Evolutionary conservation across 1,140 invertebrate genomes (phyloP).

Genomic region (Ptiloglossa arizonensis): DNA sequence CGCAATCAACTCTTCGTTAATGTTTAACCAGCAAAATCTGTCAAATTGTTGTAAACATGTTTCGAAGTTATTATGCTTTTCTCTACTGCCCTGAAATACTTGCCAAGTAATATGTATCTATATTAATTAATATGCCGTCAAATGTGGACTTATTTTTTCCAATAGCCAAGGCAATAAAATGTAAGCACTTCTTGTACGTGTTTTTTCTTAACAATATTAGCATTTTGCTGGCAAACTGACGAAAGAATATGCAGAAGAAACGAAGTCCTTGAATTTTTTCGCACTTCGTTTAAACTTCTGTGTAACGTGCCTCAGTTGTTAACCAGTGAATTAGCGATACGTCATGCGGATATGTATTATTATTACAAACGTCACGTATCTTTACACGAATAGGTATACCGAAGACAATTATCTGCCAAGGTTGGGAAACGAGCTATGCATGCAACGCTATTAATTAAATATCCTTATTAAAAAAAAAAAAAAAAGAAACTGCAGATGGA

Average conservation of each 20-base stretch:
- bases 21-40: too few species aligned
- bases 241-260: not conserved
- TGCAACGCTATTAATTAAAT: conserved; percentile 5
- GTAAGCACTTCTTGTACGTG: not conserved
- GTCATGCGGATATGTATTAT: conserved; percentile 20
- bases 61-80: too few species aligned
- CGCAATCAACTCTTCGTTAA: too few species aligned
- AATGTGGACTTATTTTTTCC: too few species aligned
- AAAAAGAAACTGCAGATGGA: too few species aligned
- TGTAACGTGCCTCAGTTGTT: not conserved
- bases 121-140: too few species aligned
- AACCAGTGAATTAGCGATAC: not conserved
- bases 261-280: not conserved
- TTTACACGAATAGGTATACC: not conserved
- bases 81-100: too few species aligned
- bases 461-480: not conserved
- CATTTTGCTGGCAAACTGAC: not conserved
- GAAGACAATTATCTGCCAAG: conserved; percentile 6
- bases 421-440: not conserved
- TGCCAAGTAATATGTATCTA: too few species aligned
- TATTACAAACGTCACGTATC: conserved; percentile 25
- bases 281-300: not conserved
- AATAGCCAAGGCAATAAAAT: not conserved
- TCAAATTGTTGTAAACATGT: too few species aligned
- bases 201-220: not conserved